phyloP scores from a whole-genome alignment of 2,113 vertebrate genomes.

The Chunga burmeisteri region DNA sequence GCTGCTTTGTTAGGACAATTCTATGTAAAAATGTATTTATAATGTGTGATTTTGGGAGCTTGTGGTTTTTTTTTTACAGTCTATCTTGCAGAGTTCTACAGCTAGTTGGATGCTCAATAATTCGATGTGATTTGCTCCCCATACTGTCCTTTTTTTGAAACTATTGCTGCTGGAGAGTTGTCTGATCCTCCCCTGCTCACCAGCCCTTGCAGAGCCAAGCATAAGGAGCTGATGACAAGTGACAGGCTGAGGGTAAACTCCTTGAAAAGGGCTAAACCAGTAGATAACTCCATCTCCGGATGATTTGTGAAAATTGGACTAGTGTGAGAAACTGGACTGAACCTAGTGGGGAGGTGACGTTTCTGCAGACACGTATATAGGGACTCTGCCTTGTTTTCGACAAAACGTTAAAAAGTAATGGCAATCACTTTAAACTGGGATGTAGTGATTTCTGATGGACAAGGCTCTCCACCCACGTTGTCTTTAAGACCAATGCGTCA shows the following conservation, averaged over 20 bases:
- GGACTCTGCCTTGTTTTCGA: neutral
- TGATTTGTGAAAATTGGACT: constrained; percentile 34
- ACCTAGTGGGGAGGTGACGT: neutral
- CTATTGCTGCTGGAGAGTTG: neutral
- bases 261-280: constrained; percentile 23
- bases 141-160: neutral
- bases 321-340: neutral
- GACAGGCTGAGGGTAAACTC: neutral
- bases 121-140: neutral
- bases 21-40: neutral
- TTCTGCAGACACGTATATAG: neutral
- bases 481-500: neutral
- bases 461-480: neutral
- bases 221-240: neutral
- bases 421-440: neutral
- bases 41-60: neutral
- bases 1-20: neutral
- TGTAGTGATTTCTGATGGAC: neutral
- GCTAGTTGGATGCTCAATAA: neutral
- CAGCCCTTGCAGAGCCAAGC: neutral
- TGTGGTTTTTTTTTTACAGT: neutral
- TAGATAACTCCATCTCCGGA: constrained; percentile 28
- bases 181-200: neutral
- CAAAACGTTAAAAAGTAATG: neutral
- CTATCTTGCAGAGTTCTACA: neutral